Evolutionary conservation across 1,140 invertebrate species (phyloP).

Genomic region (Eubasilissa regina): DNA sequence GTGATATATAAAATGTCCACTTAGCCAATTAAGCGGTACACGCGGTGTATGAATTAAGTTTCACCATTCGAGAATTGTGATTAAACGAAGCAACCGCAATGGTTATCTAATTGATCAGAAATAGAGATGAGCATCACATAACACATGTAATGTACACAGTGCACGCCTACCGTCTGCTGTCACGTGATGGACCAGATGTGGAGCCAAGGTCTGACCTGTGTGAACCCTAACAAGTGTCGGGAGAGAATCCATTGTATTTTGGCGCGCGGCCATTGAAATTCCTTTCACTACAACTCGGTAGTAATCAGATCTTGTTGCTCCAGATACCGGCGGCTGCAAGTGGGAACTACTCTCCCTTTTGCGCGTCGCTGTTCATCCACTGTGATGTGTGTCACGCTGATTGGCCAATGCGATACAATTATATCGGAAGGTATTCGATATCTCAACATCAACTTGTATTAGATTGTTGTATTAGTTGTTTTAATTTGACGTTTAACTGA

Average conservation of each 20-base stretch:
- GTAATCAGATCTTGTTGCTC: conserved; percentile 20
- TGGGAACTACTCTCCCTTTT: background rate
- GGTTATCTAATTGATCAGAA: conserved; percentile 25
- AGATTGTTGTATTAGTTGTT: too few species aligned
- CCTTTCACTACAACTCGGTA: conserved; percentile 15
- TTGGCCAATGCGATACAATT: background rate
- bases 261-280: conserved; percentile 26
- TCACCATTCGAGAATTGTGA: background rate
- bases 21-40: background rate
- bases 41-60: background rate
- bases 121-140: conserved; percentile 21
- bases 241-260: conserved; percentile 22
- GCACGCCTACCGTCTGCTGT: background rate
- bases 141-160: background rate
- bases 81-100: conserved; percentile 14
- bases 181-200: background rate
- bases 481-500: too few species aligned
- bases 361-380: background rate
- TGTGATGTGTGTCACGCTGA: background rate
- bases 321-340: background rate
- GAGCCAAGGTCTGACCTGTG: conserved; percentile 13
- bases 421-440: too few species aligned
- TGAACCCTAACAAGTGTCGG: conserved; percentile 15
- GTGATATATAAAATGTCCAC: background rate
- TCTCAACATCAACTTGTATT: too few species aligned